phyloP scores from a whole-genome alignment of 2,797 vertebrate species.

The Alca torda region DNA sequence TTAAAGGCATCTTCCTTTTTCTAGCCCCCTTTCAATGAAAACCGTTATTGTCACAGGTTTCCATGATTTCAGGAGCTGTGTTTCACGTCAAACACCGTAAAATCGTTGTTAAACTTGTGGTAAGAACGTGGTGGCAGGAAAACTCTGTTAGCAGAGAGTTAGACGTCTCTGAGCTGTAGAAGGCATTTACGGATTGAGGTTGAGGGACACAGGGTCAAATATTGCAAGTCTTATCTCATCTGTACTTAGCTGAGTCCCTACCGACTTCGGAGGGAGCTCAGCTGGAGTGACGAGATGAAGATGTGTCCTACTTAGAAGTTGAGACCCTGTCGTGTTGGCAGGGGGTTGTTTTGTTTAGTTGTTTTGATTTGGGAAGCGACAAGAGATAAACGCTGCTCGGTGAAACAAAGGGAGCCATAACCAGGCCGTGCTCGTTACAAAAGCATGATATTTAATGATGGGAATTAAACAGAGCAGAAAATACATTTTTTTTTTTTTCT shows the following conservation, averaged over 20 bases:
- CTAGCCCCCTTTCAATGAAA: background rate
- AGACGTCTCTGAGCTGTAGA: background rate
- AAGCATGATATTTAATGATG: background rate
- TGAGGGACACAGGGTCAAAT: background rate
- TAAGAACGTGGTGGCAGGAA: background rate
- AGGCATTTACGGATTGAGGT: background rate
- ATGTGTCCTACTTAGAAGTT: background rate
- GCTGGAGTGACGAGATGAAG: background rate
- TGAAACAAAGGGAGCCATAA: conserved; percentile 10
- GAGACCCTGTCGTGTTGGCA: background rate
- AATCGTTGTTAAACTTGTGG: background rate
- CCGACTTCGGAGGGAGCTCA: background rate
- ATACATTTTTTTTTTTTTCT: background rate
- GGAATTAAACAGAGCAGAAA: conserved; percentile 57
- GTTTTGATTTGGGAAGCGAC: conserved; percentile 27
- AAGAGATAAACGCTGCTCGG: background rate
- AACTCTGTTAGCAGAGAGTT: background rate
- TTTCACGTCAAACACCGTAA: background rate
- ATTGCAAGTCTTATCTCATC: background rate
- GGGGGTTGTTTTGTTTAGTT: conserved; percentile 33
- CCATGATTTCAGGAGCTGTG: background rate
- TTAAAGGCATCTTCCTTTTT: background rate
- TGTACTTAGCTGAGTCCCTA: background rate
- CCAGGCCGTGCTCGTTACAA: background rate
- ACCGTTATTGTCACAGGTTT: background rate